Conservation (phyloP, 2,113 vertebrate genomes). For the Natator depressus region DNA sequence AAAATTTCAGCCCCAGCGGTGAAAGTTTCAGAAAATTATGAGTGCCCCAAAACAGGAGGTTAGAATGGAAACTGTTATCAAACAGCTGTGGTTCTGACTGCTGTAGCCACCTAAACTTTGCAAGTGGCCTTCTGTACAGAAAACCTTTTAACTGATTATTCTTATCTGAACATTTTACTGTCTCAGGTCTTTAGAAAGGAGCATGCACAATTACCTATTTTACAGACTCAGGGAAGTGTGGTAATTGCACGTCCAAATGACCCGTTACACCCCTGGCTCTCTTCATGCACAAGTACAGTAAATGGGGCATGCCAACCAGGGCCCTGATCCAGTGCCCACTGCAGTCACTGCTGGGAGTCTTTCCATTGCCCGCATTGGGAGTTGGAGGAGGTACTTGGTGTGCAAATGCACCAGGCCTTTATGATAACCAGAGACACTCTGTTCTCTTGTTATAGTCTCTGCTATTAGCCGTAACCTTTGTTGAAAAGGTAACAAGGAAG, state of each 20-base stretch:
- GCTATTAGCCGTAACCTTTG: neutral
- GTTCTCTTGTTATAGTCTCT: neutral
- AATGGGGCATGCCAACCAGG: neutral
- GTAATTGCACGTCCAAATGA: neutral
- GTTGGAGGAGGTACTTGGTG: neutral
- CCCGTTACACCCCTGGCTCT: neutral
- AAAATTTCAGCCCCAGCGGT: neutral
- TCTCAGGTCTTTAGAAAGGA: neutral
- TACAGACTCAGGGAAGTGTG: neutral
- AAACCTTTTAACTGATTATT: neutral
- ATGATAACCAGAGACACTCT: neutral
- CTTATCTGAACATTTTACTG: neutral
- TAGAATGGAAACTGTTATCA: rapidly evolving
- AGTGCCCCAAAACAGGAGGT: neutral
- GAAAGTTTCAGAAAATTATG: neutral
- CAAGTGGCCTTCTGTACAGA: neutral
- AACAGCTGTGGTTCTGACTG: neutral
- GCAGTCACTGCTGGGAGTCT: neutral
- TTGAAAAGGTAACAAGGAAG: neutral
- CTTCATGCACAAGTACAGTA: neutral
- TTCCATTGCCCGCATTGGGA: neutral
- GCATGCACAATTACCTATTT: neutral
- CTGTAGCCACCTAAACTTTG: neutral
- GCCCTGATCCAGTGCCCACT: neutral
- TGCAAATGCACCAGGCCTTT: neutral